Percentiles rank a stretch among this genome's conserved stretches.
phyloP scores from a whole-genome alignment of 1,140 invertebrate species.

The Rhyacophila brunnea region DNA sequence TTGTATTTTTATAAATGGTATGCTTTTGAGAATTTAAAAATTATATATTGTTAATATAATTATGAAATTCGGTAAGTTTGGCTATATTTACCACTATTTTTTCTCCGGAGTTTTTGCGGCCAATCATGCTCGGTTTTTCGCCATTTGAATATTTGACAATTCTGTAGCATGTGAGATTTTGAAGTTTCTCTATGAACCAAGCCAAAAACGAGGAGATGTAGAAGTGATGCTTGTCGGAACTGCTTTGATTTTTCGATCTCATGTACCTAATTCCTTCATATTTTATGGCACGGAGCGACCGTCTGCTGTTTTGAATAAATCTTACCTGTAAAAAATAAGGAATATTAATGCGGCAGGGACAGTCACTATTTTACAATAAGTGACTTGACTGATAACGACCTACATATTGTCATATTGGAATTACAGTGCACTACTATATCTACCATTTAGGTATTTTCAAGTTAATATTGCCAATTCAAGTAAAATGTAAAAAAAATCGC shows the following conservation, averaged over 20 bases:
- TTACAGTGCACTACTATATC: no score
- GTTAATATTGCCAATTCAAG: no score
- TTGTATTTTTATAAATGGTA: no score
- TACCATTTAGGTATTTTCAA: no score
- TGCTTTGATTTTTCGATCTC: constrained; percentile 35
- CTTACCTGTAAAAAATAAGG: constrained; percentile 46
- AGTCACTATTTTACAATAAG: no score
- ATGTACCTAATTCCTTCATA: constrained; percentile 50
- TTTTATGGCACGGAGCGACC: constrained; percentile 51
- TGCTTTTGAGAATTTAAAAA: no score
- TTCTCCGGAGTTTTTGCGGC: constrained; percentile 22
- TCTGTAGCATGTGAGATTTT: constrained; percentile 19
- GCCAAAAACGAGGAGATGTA: constrained; percentile 1
- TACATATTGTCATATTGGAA: no score
- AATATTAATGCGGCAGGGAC: no score
- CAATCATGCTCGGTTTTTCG: not conserved
- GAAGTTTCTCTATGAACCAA: constrained; percentile 10
- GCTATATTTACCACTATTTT: constrained; percentile 9
- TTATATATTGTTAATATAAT: no score
- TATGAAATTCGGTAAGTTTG: no score
- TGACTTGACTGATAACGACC: no score
- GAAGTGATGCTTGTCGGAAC: not conserved
- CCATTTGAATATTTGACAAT: constrained; percentile 22
- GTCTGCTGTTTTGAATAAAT: constrained; percentile 51
- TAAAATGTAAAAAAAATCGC: no score